Evolutionary conservation across 2,797 vertebrate genomes (phyloP).

Genomic region (Micromesistius poutassou): DNA sequence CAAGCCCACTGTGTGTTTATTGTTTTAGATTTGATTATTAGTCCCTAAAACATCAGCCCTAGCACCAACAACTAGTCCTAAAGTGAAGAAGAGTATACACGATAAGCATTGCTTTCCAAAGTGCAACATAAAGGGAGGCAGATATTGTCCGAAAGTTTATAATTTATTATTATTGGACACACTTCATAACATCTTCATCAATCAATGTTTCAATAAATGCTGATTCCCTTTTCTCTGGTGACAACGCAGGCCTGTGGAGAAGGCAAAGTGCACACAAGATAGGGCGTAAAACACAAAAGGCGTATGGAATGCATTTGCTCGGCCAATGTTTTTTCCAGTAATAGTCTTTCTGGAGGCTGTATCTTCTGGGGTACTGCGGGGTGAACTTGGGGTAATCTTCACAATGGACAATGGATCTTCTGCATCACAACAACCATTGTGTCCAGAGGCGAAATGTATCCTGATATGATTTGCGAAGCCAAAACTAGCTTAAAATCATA

Average conservation of each 20-base stretch:
- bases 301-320: conserved; percentile 38
- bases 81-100: conserved; percentile 5
- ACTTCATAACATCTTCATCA: conserved; percentile 39
- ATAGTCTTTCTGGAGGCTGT: conserved; percentile 32
- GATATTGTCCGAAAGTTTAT: background rate
- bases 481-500: conserved; percentile 48
- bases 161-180: conserved; percentile 38
- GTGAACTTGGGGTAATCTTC: conserved; percentile 47
- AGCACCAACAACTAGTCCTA: background rate
- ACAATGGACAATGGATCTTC: conserved; percentile 68
- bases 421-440: conserved; percentile 65
- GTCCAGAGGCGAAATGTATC: conserved; percentile 50
- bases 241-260: conserved; percentile 27
- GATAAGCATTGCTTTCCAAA: conserved; percentile 11
- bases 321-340: conserved; percentile 57
- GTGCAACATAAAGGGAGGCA: background rate
- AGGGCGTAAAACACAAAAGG: conserved; percentile 49
- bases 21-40: background rate
- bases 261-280: conserved; percentile 32
- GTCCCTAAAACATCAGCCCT: conserved; percentile 6
- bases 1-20: background rate
- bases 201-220: conserved; percentile 31
- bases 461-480: conserved; percentile 42
- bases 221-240: conserved; percentile 21
- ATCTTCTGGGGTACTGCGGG: conserved; percentile 52